Percentiles rank a stretch among this genome's conserved stretches.
These are phyloP conservation scores for Cherax quadricarinatus DNA, from an alignment of 1,140 invertebrate species.

Conservation along the genomic window DNA sequence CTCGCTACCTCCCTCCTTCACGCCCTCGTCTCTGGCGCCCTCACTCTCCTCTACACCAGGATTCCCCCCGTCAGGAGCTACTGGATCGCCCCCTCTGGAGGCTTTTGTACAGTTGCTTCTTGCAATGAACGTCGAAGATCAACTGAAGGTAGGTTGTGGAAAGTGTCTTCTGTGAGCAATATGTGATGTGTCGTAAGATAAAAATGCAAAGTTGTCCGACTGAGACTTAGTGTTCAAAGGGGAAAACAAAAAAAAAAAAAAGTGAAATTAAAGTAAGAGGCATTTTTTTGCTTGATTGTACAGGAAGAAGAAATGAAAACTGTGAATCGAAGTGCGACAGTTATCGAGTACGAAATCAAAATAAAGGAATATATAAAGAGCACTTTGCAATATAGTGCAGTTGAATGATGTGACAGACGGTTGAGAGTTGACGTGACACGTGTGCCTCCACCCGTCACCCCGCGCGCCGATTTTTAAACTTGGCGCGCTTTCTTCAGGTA, in stretches of 20 bases:
- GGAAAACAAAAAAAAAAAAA: not conserved
- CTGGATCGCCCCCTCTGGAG: slow-evolving; percentile 70
- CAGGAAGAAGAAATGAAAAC: not conserved
- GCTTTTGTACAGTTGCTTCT: slow-evolving; percentile 73
- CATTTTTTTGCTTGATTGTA: not conserved
- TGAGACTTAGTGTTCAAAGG: not conserved
- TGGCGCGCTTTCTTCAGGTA: slow-evolving; percentile 50
- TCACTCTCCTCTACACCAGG: slow-evolving; percentile 64
- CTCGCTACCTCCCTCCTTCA: slow-evolving; percentile 71
- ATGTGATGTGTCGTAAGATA: slow-evolving; percentile 45
- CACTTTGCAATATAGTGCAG: not conserved
- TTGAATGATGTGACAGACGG: not conserved
- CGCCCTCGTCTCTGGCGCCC: slow-evolving; percentile 66
- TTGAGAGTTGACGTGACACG: slow-evolving; percentile 22
- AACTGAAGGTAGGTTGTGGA: slow-evolving; percentile 73
- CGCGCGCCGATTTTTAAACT: slow-evolving; percentile 58
- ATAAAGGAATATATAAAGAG: not conserved
- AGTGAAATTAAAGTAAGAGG: not conserved
- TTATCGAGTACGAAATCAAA: not conserved
- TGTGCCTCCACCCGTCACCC: slow-evolving; percentile 46
- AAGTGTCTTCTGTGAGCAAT: slow-evolving; percentile 35
- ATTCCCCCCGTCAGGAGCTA: slow-evolving; percentile 69
- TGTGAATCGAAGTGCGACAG: not conserved
- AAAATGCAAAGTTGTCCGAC: not conserved
- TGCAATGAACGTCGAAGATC: slow-evolving; percentile 73